phyloP scores from a whole-genome alignment of 2,888 invertebrate genomes.

The Geophilus truncorum region DNA sequence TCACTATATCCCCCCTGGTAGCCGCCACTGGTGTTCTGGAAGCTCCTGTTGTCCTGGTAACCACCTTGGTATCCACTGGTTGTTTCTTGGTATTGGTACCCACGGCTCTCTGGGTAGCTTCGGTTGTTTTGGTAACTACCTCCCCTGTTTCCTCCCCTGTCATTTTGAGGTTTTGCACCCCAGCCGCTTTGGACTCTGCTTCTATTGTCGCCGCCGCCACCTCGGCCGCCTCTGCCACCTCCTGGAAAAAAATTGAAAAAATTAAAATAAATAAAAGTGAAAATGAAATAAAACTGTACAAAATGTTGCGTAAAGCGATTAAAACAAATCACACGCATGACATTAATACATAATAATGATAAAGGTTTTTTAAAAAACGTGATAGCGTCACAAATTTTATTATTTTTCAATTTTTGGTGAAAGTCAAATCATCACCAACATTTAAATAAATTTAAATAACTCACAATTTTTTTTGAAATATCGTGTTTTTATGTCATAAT shows the following conservation, averaged over 20 bases:
- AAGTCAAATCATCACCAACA: too few relatives aligned
- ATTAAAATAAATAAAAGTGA: background rate
- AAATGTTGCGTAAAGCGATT: too few relatives aligned
- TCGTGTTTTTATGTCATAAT: too few relatives aligned
- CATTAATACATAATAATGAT: too few relatives aligned
- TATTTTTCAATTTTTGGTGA: too few relatives aligned
- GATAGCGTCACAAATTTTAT: too few relatives aligned
- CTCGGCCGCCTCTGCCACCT: background rate
- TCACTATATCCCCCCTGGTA: background rate
- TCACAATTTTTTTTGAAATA: too few relatives aligned
- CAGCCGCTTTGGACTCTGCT: slow-evolving; percentile 22
- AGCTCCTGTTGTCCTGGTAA: background rate
- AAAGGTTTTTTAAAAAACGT: too few relatives aligned
- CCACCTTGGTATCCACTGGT: background rate
- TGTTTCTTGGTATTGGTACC: background rate
- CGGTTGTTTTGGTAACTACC: background rate
- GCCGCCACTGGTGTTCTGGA: too few relatives aligned
- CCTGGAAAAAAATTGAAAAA: background rate
- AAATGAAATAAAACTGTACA: background rate
- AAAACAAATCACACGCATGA: background rate
- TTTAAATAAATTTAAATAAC: too few relatives aligned
- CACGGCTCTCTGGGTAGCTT: background rate
- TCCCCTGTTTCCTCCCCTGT: background rate
- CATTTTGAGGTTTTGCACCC: background rate
- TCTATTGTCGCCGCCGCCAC: background rate